A percentile compares a stretch with the other conserved stretches of the same genome.
Evolutionary conservation across 23 tunicate species (phyloP).

Genomic region (Diplosoma virens): DNA sequence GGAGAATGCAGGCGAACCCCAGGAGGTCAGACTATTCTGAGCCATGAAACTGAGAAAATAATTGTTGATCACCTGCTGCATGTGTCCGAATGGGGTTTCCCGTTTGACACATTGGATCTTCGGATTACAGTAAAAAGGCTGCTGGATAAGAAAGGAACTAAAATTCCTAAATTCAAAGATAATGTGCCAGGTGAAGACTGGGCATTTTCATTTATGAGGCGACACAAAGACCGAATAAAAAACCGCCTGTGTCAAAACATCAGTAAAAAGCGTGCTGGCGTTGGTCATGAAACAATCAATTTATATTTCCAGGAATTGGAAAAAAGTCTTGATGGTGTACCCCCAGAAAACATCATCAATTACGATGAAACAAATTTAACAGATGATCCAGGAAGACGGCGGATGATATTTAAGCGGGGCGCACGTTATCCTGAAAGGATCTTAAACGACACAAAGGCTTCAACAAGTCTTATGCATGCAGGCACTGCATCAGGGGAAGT

Average conservation of each 20-base stretch:
- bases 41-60: conserved; percentile 1
- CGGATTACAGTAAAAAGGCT: conserved; percentile 3
- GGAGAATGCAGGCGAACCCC: too few relatives aligned
- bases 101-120: conserved; percentile 6
- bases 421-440: conserved; percentile 21
- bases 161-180: not conserved
- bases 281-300: too few relatives aligned
- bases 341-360: conserved; percentile 14
- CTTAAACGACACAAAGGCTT: conserved; percentile 10
- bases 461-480: conserved; percentile 26
- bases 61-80: not conserved
- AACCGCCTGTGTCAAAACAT: conserved; percentile 6
- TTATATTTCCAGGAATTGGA: conserved; percentile 9
- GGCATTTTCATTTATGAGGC: not conserved
- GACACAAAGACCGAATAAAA: not conserved
- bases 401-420: conserved; percentile 7
- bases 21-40: conserved; percentile 16
- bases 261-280: conserved; percentile 1
- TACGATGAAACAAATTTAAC: conserved; percentile 40
- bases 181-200: conserved; percentile 22
- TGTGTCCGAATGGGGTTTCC: conserved; percentile 24
- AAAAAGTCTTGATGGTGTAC: not conserved
- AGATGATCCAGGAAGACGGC: conserved; percentile 33
- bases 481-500: conserved; percentile 34
- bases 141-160: conserved; percentile 13